These are phyloP conservation scores for Pseudopodoces humilis DNA, from an alignment of 2,113 vertebrate species.

Conservation along the genomic window DNA sequence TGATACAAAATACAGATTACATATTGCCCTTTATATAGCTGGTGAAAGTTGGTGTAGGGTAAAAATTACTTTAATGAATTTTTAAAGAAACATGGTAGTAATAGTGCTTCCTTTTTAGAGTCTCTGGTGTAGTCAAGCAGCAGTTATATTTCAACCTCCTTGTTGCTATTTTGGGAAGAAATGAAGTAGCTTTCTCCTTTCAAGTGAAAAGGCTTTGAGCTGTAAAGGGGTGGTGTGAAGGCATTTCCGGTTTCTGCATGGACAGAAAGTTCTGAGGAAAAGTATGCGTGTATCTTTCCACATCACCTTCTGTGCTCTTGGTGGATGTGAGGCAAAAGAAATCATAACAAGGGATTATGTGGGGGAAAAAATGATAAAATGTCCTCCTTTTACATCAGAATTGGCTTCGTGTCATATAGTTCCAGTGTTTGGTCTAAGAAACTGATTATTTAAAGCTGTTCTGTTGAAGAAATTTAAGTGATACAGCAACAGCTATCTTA, in stretches of 20 bases:
- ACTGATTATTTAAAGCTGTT: not conserved
- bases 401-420: not conserved
- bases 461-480: not conserved
- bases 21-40: not conserved
- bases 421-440: not conserved
- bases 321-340: not conserved
- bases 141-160: not conserved
- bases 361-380: not conserved
- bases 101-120: not conserved
- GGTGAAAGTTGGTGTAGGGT: not conserved
- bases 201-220: not conserved
- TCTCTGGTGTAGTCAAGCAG: not conserved
- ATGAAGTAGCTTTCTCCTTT: not conserved
- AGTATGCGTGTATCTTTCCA: not conserved
- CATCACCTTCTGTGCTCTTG: not conserved
- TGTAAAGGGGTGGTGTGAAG: not conserved
- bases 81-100: not conserved
- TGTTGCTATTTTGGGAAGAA: not conserved
- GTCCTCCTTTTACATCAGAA: not conserved
- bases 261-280: not conserved
- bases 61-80: not conserved
- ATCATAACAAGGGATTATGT: not conserved
- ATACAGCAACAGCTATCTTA: not conserved
- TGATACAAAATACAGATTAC: not conserved
- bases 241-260: not conserved